Evolutionary conservation across 2,888 invertebrate species (phyloP).

Genomic region (Erynnis tages): DNA sequence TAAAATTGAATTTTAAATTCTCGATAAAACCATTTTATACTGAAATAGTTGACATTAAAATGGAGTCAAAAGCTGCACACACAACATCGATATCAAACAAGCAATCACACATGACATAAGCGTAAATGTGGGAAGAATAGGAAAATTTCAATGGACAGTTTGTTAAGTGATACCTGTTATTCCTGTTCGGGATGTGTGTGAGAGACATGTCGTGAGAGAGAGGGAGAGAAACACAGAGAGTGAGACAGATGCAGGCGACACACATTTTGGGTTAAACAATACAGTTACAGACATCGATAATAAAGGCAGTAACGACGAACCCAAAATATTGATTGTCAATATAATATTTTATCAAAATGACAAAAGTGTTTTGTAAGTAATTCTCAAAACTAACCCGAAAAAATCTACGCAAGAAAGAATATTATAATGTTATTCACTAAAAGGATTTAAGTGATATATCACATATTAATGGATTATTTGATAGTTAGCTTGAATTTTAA

Average conservation of each 20-base stretch:
- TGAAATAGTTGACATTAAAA: constrained; percentile 10
- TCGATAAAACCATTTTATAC: too few relatives aligned
- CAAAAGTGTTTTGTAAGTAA: too few relatives aligned
- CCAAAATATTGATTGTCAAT: constrained; percentile 5
- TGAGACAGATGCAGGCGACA: constrained; percentile 79
- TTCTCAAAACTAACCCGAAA: too few relatives aligned
- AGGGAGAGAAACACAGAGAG: constrained; percentile 80
- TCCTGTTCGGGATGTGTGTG: constrained; percentile 76
- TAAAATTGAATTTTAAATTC: too few relatives aligned
- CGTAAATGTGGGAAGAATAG: constrained; percentile 53
- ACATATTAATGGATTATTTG: too few relatives aligned
- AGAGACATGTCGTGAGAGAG: constrained; percentile 77
- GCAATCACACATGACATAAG: constrained; percentile 73
- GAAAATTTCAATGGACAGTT: constrained; percentile 50
- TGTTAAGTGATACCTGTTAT: constrained; percentile 77
- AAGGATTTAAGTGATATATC: too few relatives aligned
- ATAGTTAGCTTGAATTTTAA: too few relatives aligned
- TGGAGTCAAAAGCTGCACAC: constrained; percentile 10
- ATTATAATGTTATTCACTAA: too few relatives aligned
- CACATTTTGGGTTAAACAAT: constrained; percentile 39
- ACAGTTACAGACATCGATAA: constrained; percentile 20
- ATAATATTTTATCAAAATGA: too few relatives aligned
- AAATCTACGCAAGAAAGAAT: too few relatives aligned
- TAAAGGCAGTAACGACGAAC: constrained; percentile 8
- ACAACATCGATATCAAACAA: constrained; percentile 45